Evolutionary conservation across 1,140 invertebrate species (phyloP), one percentile per base, ranked within the genome.

Genomic region (Saccostrea cuccullata): DNA sequence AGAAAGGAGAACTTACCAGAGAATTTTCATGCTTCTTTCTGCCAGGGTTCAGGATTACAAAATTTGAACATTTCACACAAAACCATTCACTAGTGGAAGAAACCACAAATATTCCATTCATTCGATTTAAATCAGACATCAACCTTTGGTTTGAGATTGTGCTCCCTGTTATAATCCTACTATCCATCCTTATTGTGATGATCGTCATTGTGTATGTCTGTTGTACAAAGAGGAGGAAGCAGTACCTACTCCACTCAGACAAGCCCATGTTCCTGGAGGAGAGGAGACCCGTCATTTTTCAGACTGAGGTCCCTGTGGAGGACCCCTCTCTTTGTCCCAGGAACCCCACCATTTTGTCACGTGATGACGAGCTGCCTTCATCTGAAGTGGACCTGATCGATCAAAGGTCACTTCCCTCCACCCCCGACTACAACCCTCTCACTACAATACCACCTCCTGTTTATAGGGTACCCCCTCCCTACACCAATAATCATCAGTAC

Each of bases 231-330:
- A 56, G 17, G 36, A 86, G 55, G 55, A 73, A 82, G 86, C 13
- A 40, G 36, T 82, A 82, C 36, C 15, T 86, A 4, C 30, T 86
- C 30, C 67, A 58, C 11, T 86, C 86, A 2, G 86, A 86, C 26
- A 86, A 77, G 30, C 86, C 86, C 26, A 86, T 70, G 11, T 86
- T 73, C 20, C 70, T n/a, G n/a, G n/a, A n/a, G n/a, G n/a, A n/a
- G n/a, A n/a, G n/a, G n/a, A n/a, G n/a, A n/a, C n/a, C n/a, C n/a
- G n/a, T n/a, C n/a, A n/a, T n/a, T n/a, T n/a, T n/a, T n/a, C n/a
- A n/a, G n/a, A n/a, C n/a, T n/a, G 86, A 86, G 86, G 56, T 70
- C 8, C 70, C 67, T 0, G 23, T 30, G 56, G 73, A 86, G 70
- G 86, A 86, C 47, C 67, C 60, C 70, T 23, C 70, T 1, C 86